A percentile compares a stretch with the other conserved stretches of the same genome.
Conservation (phyloP, 2,113 vertebrate genomes). For the Alexandromys fortis region DNA sequence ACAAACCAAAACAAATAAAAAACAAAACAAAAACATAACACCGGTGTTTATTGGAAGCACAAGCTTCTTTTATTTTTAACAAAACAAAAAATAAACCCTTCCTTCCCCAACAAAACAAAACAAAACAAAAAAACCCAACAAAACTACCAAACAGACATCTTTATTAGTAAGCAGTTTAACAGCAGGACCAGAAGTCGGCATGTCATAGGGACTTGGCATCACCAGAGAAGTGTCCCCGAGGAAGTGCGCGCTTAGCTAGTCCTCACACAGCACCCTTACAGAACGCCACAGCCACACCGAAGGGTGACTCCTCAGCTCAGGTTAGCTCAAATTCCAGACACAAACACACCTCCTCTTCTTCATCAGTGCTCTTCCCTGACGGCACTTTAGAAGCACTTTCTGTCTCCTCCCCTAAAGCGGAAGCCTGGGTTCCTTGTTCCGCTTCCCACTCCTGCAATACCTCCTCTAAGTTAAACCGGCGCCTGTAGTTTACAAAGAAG, state of each 20-base stretch:
- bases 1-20: constrained; percentile 79
- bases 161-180: constrained; percentile 81
- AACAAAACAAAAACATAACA: constrained; percentile 78
- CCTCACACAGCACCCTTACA: constrained; percentile 84
- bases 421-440: constrained; percentile 95
- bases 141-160: constrained; percentile 83
- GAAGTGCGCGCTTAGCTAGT: constrained; percentile 82
- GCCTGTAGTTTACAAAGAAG: constrained; percentile 99
- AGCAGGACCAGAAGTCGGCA: constrained; percentile 78
- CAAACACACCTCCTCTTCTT: constrained; percentile 98
- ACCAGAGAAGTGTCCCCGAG: constrained; percentile 73
- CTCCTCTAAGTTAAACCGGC: constrained; percentile 99
- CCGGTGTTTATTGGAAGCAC: constrained; percentile 84
- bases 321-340: constrained; percentile 87
- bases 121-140: constrained; percentile 73
- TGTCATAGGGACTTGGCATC: constrained; percentile 78
- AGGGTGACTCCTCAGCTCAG: constrained; percentile 86
- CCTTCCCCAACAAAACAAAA: background rate
- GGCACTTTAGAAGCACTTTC: constrained; percentile 95
- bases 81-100: background rate
- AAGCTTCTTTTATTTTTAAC: constrained; percentile 83
- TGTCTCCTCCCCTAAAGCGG: constrained; percentile 94
- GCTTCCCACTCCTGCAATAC: constrained; percentile 99
- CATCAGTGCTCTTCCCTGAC: constrained; percentile 97
- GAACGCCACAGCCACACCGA: constrained; percentile 81